Percentiles rank a stretch among this genome's conserved stretches.
phyloP scores from a whole-genome alignment of 2,888 invertebrate genomes.

The Drosophila mimica region DNA sequence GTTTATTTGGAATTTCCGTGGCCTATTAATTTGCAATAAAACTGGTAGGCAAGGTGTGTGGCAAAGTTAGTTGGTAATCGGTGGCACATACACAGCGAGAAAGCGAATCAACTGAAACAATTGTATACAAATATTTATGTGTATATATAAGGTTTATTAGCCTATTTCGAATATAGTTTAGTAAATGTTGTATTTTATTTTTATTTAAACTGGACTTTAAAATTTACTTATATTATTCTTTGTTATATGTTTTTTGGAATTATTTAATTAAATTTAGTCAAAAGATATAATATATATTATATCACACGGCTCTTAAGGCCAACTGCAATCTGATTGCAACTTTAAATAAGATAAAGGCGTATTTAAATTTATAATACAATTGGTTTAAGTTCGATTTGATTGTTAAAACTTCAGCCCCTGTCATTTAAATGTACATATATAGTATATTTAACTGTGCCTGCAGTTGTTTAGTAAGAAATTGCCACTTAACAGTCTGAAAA shows the following conservation, averaged over 20 bases:
- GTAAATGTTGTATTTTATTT: neutral
- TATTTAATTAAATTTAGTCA: neutral
- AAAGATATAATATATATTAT: neutral
- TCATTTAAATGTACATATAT: slow-evolving; percentile 2
- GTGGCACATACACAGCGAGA: slow-evolving; percentile 51
- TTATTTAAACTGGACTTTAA: neutral
- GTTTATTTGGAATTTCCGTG: slow-evolving; percentile 72
- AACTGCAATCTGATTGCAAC: neutral
- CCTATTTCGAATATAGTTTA: neutral
- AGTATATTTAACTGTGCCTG: slow-evolving; percentile 16
- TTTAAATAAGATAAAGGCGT: neutral
- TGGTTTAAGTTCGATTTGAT: slow-evolving; percentile 1
- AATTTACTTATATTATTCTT: neutral
- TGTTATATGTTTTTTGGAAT: neutral
- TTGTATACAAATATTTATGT: neutral
- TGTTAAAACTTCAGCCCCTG: slow-evolving; percentile 31
- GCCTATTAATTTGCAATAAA: slow-evolving; percentile 78
- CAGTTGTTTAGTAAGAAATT: slow-evolving; percentile 21
- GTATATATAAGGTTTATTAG: neutral
- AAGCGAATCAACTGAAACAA: slow-evolving; percentile 13
- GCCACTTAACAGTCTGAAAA: slow-evolving; percentile 33
- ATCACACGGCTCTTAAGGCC: neutral
- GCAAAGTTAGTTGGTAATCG: slow-evolving; percentile 63
- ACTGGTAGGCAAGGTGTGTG: slow-evolving; percentile 59
- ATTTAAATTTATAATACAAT: neutral